These are phyloP conservation scores for Polyommatus icarus DNA, from an alignment of 2,888 invertebrate species.

Conservation along the genomic window DNA sequence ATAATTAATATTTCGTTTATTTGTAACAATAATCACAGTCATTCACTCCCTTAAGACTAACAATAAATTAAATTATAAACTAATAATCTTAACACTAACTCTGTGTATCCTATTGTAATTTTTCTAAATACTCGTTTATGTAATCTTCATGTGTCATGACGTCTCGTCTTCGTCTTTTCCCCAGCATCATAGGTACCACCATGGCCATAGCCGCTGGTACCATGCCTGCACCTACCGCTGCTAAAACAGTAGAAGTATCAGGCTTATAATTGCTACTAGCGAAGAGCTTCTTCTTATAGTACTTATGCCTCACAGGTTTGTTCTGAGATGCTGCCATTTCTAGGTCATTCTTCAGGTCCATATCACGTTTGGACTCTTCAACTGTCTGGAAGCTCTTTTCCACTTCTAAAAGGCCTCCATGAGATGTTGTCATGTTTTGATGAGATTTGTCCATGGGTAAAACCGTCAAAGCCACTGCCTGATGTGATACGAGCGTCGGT, in stretches of 20 bases:
- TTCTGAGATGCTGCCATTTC: constrained; percentile 55
- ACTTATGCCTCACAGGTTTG: constrained; percentile 57
- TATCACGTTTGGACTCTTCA: constrained; percentile 78
- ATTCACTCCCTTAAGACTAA: constrained; percentile 33
- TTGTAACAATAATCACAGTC: constrained; percentile 40
- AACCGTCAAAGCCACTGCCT: constrained; percentile 85
- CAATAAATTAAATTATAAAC: constrained; percentile 31
- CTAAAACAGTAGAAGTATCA: constrained; percentile 83
- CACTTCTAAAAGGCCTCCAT: constrained; percentile 87
- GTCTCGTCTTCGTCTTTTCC: constrained; percentile 68
- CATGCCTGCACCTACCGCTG: constrained; percentile 89
- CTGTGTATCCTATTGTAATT: constrained; percentile 17
- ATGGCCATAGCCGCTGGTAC: constrained; percentile 90
- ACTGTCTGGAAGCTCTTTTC: constrained; percentile 86
- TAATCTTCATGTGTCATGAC: constrained; percentile 36
- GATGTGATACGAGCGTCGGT: constrained; percentile 69
- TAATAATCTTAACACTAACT: neutral
- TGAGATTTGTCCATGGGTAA: constrained; percentile 84
- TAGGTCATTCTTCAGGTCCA: constrained; percentile 65
- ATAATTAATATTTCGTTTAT: neutral
- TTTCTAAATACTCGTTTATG: constrained; percentile 30
- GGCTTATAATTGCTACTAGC: constrained; percentile 55
- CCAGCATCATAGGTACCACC: constrained; percentile 88
- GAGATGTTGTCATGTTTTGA: constrained; percentile 83
- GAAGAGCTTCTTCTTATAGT: constrained; percentile 60